Evolutionary conservation across 2,797 vertebrate species (phyloP), one percentile per base, ranked within the genome.

Genomic region (Karalla daura): DNA sequence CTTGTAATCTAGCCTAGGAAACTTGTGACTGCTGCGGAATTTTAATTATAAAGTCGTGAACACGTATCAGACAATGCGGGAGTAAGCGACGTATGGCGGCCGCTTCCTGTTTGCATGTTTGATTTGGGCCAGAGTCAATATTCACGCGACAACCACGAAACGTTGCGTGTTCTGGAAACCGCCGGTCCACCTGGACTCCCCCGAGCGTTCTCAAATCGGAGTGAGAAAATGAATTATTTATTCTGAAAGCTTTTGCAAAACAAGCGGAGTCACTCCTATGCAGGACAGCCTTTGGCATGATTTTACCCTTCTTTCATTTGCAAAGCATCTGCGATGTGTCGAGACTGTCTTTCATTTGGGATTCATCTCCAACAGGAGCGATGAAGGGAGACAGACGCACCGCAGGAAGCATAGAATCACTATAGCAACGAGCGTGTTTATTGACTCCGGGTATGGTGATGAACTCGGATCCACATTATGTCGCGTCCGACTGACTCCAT

Each of bases 1-100:
- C 55, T 63, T 78, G 64, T 74, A 70, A 78, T 85, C 50, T 68
- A 18, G 50, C 14, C 47, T 39, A n/a, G 39, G 15, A 52, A 51
- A 54, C 71, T 63, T 67, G n/a, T 59, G 54, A 67, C 69, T 43
- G 39, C 53, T 32, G 36, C 18, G 6, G 41, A 68, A 54, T 82
- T 69, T 23, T 25, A 58, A 56, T 74, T 11, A 25, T 45, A 47
- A 39, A 54, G 28, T 58, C 45, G 32, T 43, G 30, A 74, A 61
- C n/a, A 39, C 25, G 43, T 27, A 25, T 6, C 3, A 2, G 2
- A 4, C 13, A 20, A 17, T 30, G 11, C 15, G 37, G 18, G 60
- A 30, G 12, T 21, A 30, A 20, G 43, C 7, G 21, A 17, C 49
- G 20, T 17, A 25, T 5, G 10, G 28, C 20, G 53, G 5, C 9